Evolutionary conservation across 2,113 vertebrate species (phyloP).

Genomic region (Xenus cinereus): DNA sequence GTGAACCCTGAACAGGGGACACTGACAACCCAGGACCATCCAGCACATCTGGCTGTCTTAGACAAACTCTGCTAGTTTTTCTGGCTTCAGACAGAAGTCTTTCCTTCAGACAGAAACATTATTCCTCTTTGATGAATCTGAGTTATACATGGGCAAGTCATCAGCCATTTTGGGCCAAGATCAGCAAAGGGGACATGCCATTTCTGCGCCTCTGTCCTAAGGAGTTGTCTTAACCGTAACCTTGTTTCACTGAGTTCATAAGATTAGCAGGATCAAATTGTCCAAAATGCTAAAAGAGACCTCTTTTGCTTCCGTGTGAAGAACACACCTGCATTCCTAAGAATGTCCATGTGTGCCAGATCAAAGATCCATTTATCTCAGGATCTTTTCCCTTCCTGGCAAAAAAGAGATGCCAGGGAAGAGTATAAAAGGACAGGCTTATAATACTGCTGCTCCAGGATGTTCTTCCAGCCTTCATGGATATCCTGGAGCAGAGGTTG

Average conservation of each 20-base stretch:
- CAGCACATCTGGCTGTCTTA: background rate
- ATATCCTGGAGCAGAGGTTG: constrained; percentile 54
- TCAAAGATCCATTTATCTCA: constrained; percentile 31
- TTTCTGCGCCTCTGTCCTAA: background rate
- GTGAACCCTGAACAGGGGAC: background rate
- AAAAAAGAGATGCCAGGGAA: constrained; percentile 35
- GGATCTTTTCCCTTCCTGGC: constrained; percentile 49
- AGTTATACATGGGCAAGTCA: background rate
- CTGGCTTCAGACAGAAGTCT: background rate
- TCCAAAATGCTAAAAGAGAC: background rate
- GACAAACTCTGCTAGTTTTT: background rate
- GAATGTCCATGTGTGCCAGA: constrained; percentile 26
- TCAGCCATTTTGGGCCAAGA: background rate
- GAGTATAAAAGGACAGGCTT: constrained; percentile 31
- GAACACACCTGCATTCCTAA: constrained; percentile 35
- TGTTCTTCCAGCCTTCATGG: constrained; percentile 36
- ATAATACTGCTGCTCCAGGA: constrained; percentile 33
- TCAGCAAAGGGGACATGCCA: background rate
- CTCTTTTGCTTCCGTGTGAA: background rate
- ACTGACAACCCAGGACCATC: background rate
- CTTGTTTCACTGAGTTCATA: background rate
- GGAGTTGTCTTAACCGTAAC: background rate
- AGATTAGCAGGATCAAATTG: background rate
- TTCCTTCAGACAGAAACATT: background rate
- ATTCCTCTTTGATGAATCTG: background rate